Conservation (phyloP, 2,888 invertebrate species). For the Macrophya alboannulata region DNA sequence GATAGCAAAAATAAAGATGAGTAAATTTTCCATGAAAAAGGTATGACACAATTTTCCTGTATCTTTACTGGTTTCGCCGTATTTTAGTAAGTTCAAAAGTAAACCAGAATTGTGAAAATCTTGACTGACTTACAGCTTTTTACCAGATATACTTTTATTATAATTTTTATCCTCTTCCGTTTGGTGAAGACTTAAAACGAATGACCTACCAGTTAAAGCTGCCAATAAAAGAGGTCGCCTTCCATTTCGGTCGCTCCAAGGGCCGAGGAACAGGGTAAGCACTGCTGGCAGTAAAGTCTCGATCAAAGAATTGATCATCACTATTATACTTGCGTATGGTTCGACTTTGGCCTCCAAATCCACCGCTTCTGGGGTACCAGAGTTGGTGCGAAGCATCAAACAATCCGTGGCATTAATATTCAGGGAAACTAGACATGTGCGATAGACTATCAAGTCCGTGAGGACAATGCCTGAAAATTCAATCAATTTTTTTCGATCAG, state of each 20-base stretch:
- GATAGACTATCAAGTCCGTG: slow-evolving; percentile 86
- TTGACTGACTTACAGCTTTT: no score
- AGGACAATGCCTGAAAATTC: slow-evolving; percentile 78
- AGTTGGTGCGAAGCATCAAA: slow-evolving; percentile 81
- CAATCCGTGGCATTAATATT: slow-evolving; percentile 84
- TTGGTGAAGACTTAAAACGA: not conserved
- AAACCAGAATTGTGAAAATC: no score
- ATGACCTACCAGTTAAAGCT: slow-evolving; percentile 83
- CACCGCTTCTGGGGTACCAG: slow-evolving; percentile 81
- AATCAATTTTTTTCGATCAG: no score
- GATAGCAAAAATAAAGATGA: no score
- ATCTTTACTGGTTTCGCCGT: no score
- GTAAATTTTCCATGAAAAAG: no score
- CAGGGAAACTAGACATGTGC: slow-evolving; percentile 85
- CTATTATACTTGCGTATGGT: slow-evolving; percentile 84
- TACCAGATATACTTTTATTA: no score
- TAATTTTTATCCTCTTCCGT: no score
- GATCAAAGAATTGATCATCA: slow-evolving; percentile 84
- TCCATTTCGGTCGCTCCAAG: slow-evolving; percentile 92
- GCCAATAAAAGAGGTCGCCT: slow-evolving; percentile 87
- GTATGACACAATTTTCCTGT: no score
- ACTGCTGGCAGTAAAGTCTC: slow-evolving; percentile 87
- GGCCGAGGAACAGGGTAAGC: slow-evolving; percentile 88
- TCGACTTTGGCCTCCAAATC: slow-evolving; percentile 84
- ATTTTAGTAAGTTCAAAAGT: no score